These are phyloP conservation scores for Perccottus glenii DNA, from an alignment of 2,113 vertebrate genomes.

Conservation along the genomic window DNA sequence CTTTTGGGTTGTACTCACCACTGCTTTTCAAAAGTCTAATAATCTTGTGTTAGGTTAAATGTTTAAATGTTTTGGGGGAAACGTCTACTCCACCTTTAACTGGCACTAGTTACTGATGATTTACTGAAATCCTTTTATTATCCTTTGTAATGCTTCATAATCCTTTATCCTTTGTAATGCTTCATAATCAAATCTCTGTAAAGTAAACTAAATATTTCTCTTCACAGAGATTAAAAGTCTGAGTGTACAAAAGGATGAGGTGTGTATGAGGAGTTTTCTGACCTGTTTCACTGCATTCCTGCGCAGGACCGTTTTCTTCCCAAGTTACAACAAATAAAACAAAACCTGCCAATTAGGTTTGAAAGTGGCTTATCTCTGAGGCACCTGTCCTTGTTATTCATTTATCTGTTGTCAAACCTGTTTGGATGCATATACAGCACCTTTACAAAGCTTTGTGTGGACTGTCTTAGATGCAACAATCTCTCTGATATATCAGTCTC, in stretches of 20 bases:
- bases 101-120: too few relatives aligned
- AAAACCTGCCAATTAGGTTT: constrained; percentile 6
- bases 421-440: constrained; percentile 3
- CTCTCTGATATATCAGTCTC: not conserved
- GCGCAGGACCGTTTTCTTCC: not conserved
- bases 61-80: not conserved
- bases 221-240: not conserved
- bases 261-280: constrained; percentile 4
- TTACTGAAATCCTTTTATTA: too few relatives aligned
- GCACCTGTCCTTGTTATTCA: constrained; percentile 5
- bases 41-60: too few relatives aligned
- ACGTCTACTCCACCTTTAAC: not conserved
- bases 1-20: too few relatives aligned
- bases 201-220: not conserved
- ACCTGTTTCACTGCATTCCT: constrained; percentile 48
- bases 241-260: not conserved
- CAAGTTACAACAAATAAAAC: not conserved
- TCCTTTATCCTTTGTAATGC: too few relatives aligned
- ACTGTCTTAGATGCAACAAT: too few relatives aligned
- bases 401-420: constrained; percentile 40
- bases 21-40: too few relatives aligned
- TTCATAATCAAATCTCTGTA: too few relatives aligned
- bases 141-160: too few relatives aligned
- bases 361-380: not conserved
- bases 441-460: too few relatives aligned